Base-by-base conservation (phyloP, 1,140 invertebrate genomes). In the Caenorhabditis latens region DNA sequence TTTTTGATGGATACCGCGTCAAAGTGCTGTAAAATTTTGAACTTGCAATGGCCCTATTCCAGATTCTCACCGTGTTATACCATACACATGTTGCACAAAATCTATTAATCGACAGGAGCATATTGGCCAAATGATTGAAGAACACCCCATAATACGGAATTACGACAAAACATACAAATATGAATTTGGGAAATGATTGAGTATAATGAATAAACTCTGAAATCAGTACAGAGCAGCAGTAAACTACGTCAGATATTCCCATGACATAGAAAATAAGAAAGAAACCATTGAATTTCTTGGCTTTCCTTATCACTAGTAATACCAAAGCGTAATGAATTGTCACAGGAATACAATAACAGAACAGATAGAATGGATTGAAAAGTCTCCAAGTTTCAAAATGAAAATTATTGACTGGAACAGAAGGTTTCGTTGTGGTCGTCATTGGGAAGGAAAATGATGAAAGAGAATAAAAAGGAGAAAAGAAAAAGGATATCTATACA, bases 321-420 rank as follows among this genome's bases (percentile, higher is more conserved):
- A 79, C 19, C 4, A 50, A 46, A 19, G 13, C 50, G 5, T 79
- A 79, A 11, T 79, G 71, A 79, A 50, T 32, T 6, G 71, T 79
- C 0, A 79, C 71, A 46, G 71, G 71, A 53, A 79, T 79, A 50
- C 71, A 79, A n/a, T 50, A 79, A 46, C 2, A 50, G n/a, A 40
- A 50, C 11, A 79, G 71, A n/a, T 79, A 79, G 24, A 50, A 48
- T 50, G 71, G 71, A 53, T 79, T 14, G 40, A 79, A 79, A 43
- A 79, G 71, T 79, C 71, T 14, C 71, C 71, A 79, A 16, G 71
- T 79, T 79, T 79, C 71, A 43, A 79, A 79, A 11, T 79, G 43
- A 24, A 11, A 50, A 67, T 67, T 67, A 40, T 67, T 67, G 24
- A 42, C 63, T 21, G 63, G 63, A 67, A 67, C 13, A 6, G 71